These are phyloP conservation scores for Pristionchus fissidentatus DNA, from an alignment of 2,888 invertebrate species.

Conservation along the genomic window DNA sequence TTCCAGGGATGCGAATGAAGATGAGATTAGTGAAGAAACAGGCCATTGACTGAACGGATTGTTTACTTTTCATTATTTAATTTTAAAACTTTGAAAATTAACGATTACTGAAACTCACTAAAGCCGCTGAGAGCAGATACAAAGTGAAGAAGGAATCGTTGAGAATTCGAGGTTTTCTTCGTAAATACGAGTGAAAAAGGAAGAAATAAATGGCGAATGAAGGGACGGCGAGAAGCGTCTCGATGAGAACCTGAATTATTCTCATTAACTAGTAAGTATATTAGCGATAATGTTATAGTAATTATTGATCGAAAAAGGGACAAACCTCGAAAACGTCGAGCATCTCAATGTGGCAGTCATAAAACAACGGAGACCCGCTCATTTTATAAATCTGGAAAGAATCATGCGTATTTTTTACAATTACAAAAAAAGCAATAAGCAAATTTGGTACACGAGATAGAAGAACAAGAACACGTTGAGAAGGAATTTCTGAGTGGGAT, in stretches of 20 bases:
- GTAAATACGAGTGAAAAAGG: neutral
- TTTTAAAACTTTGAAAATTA: neutral
- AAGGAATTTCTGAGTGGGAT: too few species aligned
- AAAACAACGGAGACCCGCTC: too few species aligned
- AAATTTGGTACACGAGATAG: too few species aligned
- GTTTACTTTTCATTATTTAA: neutral
- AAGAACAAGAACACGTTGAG: too few species aligned
- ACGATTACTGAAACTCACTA: too few species aligned
- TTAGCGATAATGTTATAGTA: neutral
- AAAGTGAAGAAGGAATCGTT: slow-evolving; percentile 27
- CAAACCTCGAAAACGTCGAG: slow-evolving; percentile 22
- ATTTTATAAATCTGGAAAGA: too few species aligned
- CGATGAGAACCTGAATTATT: slow-evolving; percentile 1
- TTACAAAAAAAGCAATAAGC: too few species aligned
- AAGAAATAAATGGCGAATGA: neutral
- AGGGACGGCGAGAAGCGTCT: neutral
- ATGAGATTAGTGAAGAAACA: neutral
- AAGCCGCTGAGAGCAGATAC: neutral
- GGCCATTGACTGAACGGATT: neutral
- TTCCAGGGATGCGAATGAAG: neutral
- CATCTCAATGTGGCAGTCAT: too few species aligned
- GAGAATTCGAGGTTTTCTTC: neutral
- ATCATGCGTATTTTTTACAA: too few species aligned
- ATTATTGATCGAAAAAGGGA: neutral
- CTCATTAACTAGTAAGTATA: too few species aligned